Evolutionary conservation across 2,888 invertebrate species (phyloP).

Genomic region (Didymodactylos carnosus): DNA sequence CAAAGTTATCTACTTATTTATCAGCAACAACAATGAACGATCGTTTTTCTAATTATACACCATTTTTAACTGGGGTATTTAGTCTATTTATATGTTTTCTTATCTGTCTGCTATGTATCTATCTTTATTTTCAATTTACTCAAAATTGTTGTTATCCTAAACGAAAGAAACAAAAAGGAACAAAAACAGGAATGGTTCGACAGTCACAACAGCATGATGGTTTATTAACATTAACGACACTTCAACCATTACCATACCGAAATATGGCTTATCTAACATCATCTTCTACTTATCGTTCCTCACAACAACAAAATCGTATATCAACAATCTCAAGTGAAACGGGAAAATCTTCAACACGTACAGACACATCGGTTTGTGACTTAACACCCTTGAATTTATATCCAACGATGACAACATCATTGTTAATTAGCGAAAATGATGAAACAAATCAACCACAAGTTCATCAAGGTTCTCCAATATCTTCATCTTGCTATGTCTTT

Average conservation of each 20-base stretch:
- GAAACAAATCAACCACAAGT: no score
- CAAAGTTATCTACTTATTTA: no score
- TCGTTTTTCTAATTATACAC: background rate
- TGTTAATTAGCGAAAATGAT: no score
- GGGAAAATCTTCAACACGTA: background rate
- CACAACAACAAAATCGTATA: no score
- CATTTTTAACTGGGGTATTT: background rate
- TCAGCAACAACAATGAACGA: background rate
- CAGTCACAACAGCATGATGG: background rate
- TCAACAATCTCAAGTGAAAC: background rate
- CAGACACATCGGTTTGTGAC: background rate
- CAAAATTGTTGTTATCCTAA: background rate
- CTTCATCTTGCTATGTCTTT: background rate
- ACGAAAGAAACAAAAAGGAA: background rate
- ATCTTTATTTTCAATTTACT: no score
- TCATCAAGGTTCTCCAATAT: no score
- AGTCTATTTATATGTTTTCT: background rate
- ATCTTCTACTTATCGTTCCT: no score
- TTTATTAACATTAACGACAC: background rate
- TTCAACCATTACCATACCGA: background rate
- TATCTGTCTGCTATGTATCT: no score
- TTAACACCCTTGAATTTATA: background rate
- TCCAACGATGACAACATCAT: background rate
- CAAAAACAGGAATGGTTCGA: no score
- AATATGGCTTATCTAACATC: no score